Percentiles rank a stretch among this genome's conserved stretches.
phyloP scores from a whole-genome alignment of 92 coral and sea anemone species.

The Hydrozoanthus gracilis region DNA sequence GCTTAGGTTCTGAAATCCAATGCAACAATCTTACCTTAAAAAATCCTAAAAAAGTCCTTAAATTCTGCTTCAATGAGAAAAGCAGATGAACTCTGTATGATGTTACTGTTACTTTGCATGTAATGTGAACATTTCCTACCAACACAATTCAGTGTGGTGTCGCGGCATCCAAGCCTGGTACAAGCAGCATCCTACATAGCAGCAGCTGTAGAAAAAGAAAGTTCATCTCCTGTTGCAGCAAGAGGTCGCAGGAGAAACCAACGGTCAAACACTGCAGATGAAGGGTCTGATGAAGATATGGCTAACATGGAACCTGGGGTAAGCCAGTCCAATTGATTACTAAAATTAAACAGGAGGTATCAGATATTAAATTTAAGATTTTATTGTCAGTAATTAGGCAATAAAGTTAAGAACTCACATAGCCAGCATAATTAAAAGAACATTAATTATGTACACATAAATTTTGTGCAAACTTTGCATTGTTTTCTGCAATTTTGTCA shows the following conservation, averaged over 20 bases:
- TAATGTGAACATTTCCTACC: neutral
- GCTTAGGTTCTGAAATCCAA: too few relatives aligned
- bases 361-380: too few relatives aligned
- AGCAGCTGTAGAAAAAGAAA: slow-evolving; percentile 92
- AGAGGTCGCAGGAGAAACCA: slow-evolving; percentile 41
- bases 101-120: neutral
- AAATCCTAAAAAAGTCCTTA: too few relatives aligned
- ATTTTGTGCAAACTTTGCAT: too few relatives aligned
- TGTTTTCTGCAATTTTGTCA: too few relatives aligned
- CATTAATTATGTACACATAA: too few relatives aligned
- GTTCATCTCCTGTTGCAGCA: slow-evolving; percentile 42
- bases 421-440: too few relatives aligned
- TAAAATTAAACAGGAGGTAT: neutral
- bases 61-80: too few relatives aligned
- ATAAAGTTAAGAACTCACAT: too few relatives aligned
- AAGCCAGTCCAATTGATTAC: neutral
- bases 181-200: slow-evolving; percentile 98
- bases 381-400: too few relatives aligned
- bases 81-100: too few relatives aligned
- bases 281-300: slow-evolving; percentile 82
- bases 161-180: slow-evolving; percentile 89
- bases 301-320: slow-evolving; percentile 93
- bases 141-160: slow-evolving; percentile 65
- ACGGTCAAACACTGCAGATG: slow-evolving; percentile 41
- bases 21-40: too few relatives aligned